Conservation (phyloP, 2,113 vertebrate genomes). For the Takifugu flavidus region DNA sequence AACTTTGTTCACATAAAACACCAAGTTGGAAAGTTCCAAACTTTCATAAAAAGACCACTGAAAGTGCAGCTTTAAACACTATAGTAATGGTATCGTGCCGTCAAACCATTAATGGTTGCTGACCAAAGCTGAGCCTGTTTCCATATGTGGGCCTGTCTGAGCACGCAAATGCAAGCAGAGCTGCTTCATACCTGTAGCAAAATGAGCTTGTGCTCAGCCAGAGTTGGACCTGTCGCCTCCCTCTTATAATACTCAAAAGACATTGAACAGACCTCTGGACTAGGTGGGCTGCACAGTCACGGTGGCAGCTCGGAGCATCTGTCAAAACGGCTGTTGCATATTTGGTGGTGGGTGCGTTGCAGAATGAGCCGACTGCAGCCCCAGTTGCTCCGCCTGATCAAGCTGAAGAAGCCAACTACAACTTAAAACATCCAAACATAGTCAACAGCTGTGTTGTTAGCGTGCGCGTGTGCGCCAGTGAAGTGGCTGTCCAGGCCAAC, state of each 20-base stretch:
- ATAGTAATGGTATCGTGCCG: slow-evolving; percentile 1
- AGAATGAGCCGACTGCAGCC: slow-evolving; percentile 34
- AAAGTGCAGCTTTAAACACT: background rate
- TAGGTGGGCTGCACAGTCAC: background rate
- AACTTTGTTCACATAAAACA: too few relatives aligned
- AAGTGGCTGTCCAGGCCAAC: background rate
- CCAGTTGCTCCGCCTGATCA: slow-evolving; percentile 36
- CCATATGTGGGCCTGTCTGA: slow-evolving; percentile 27
- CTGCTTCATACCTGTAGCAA: slow-evolving; percentile 18
- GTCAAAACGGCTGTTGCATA: slow-evolving; percentile 33
- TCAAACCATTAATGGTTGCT: slow-evolving; percentile 2
- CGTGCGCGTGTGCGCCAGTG: background rate
- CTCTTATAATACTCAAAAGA: background rate
- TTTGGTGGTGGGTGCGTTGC: slow-evolving; percentile 51
- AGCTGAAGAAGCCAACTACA: slow-evolving; percentile 18
- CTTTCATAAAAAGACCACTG: too few relatives aligned
- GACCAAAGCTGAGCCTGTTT: slow-evolving; percentile 21
- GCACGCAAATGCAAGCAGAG: slow-evolving; percentile 9
- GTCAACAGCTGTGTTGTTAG: background rate
- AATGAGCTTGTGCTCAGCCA: background rate
- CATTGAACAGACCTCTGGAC: too few relatives aligned
- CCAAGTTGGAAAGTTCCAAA: too few relatives aligned
- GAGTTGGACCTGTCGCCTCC: slow-evolving; percentile 1
- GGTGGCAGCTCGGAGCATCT: background rate
- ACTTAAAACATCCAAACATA: slow-evolving; percentile 14